phyloP scores from a whole-genome alignment of 2,797 vertebrate species.

The Tapera naevia region DNA sequence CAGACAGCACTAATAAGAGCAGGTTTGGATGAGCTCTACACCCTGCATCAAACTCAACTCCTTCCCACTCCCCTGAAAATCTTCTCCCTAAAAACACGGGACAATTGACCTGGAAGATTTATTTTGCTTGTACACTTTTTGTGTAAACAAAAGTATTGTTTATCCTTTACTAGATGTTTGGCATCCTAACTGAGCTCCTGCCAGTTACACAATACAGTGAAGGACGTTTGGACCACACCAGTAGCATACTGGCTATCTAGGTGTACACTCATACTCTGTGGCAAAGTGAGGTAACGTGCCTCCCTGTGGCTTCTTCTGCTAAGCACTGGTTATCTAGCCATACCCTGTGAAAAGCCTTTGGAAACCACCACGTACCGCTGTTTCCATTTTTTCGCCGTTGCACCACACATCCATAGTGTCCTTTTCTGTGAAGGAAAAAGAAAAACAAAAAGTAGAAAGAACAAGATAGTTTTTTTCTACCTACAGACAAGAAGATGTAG shows the following conservation, averaged over 20 bases:
- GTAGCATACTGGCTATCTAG: accelerated
- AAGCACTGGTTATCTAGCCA: neutral
- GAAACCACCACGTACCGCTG: slow-evolving; percentile 84
- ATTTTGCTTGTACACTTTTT: neutral
- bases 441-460: neutral
- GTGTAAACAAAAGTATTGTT: neutral
- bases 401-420: slow-evolving; percentile 99
- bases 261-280: neutral
- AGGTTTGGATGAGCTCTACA: neutral
- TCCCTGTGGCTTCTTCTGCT: neutral
- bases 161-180: neutral
- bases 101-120: neutral
- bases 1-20: neutral
- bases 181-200: neutral
- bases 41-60: neutral
- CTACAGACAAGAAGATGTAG: neutral
- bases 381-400: slow-evolving; percentile 94
- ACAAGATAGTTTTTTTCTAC: neutral
- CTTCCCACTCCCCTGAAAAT: neutral
- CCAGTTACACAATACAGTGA: neutral
- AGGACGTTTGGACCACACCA: neutral
- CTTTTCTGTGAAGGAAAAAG: slow-evolving; percentile 84
- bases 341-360: neutral
- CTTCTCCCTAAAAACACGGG: neutral
- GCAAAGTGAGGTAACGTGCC: neutral